Evolutionary conservation across 2,797 vertebrate genomes (phyloP), one percentile per base, ranked within the genome.

Genomic region (Peromyscus nudipes): DNA sequence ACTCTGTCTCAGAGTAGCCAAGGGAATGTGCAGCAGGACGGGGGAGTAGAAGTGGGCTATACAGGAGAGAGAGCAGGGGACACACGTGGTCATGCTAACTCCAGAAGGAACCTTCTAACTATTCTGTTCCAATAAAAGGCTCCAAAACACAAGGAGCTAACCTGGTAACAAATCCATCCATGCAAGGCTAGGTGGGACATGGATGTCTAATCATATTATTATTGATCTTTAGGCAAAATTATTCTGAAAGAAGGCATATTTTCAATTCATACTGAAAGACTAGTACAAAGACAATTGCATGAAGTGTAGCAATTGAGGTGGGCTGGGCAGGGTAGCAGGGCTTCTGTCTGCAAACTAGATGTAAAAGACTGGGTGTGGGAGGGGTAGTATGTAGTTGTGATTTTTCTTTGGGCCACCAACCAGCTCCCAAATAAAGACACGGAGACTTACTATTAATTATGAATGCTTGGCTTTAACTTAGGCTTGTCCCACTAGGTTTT

Each of bases 171-270:
- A 43, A 96, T 67, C 37, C 79, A 40, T 89, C 3, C 4, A 69
- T 52, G 27, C 1, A 10, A 79, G 60, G 52, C 17, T 37, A 27
- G 6, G 17, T 21, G 77, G 21, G 64, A 2, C 60, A 21, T 6
- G 9, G 34, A 52, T 88, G 64, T 71, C 75, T 62, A 16, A n/a
- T 90, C 21, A 4, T 46, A 62, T 57, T 71, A 62, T 57, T 71
- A 85, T 6, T 85, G 77, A 82, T 62, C 77, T 85, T 85, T 40
- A 37, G 69, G 77, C 81, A 93, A 92, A 65, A 85, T 79, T 95
- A 81, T 57, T 92, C 76, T 62, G 81, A 91, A 88, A 92, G 64
- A 96, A 87, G 21, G 12, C 25, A 3, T 43, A n/a, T 75, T 89
- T 81, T 86, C 89, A 69, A 25, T 85, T 93, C 84, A 11, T 81